Conservation (phyloP, 1,140 invertebrate genomes). For the Melipona quadrifasciata region DNA sequence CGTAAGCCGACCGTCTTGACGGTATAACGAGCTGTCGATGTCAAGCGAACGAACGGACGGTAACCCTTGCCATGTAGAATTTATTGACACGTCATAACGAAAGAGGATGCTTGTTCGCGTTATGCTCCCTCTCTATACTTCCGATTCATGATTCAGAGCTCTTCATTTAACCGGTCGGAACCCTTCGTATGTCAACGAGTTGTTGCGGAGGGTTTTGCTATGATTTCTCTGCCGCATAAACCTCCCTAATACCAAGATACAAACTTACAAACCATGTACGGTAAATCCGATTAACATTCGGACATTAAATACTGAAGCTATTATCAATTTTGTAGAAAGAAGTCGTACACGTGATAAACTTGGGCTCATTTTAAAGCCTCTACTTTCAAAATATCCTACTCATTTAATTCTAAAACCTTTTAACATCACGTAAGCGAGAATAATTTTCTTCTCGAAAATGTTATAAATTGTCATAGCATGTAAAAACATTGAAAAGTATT, state of each 20-base stretch:
- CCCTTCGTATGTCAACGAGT: constrained; percentile 32
- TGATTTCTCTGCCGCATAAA: constrained; percentile 6
- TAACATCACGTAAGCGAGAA: too few species aligned
- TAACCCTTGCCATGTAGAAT: constrained; percentile 31
- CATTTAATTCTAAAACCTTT: too few species aligned
- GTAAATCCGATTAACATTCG: too few species aligned
- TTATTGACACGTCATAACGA: constrained; percentile 53
- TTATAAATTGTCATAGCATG: too few species aligned
- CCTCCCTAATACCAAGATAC: background rate
- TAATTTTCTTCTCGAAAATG: too few species aligned
- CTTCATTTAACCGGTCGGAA: constrained; percentile 36
- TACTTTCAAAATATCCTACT: too few species aligned
- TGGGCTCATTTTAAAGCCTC: too few species aligned
- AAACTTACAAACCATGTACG: background rate
- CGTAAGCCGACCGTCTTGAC: constrained; percentile 33
- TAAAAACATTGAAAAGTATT: too few species aligned
- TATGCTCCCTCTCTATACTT: background rate
- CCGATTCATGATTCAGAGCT: constrained; percentile 31
- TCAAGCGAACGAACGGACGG: constrained; percentile 24
- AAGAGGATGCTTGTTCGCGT: constrained; percentile 48
- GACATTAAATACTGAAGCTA: too few species aligned
- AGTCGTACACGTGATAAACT: too few species aligned
- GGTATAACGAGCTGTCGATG: constrained; percentile 56
- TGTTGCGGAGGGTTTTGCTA: constrained; percentile 12
- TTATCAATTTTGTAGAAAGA: too few species aligned